Evolutionary conservation across 2,797 vertebrate genomes (phyloP).

Genomic region (Diplodus sargus): DNA sequence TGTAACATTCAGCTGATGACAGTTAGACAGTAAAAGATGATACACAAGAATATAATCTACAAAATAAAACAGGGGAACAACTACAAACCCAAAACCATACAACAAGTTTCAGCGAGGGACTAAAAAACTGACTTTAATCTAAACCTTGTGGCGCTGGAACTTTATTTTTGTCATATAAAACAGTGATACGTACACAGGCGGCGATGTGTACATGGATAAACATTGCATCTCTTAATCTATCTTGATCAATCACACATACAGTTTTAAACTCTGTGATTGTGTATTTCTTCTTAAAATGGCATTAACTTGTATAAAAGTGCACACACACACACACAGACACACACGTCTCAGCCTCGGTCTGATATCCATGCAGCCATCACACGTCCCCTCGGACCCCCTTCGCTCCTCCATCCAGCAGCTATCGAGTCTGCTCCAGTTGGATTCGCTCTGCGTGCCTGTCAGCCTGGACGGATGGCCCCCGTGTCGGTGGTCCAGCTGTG

Average conservation of each 20-base stretch:
- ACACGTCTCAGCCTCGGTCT: background rate
- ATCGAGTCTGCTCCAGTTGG: conserved; percentile 53
- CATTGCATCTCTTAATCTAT: background rate
- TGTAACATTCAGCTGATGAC: background rate
- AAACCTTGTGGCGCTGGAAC: background rate
- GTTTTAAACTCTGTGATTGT: background rate
- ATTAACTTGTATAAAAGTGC: background rate
- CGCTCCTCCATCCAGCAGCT: conserved; percentile 47
- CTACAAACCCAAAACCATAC: too few relatives aligned
- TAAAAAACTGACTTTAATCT: background rate
- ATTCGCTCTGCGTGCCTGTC: conserved; percentile 62
- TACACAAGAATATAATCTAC: too few relatives aligned
- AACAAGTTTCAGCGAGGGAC: background rate
- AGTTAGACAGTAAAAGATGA: too few relatives aligned
- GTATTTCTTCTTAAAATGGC: too few relatives aligned
- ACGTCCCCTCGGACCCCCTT: background rate
- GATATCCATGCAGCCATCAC: conserved; percentile 25
- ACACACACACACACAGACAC: conserved; percentile 4
- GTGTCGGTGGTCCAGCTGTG: conserved; percentile 71
- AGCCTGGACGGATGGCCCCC: conserved; percentile 67
- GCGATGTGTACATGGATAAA: background rate
- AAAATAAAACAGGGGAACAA: too few relatives aligned
- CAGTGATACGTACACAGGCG: background rate
- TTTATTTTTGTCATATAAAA: background rate
- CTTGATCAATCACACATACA: background rate